Evolutionary conservation across 2,113 vertebrate genomes (phyloP), one percentile per base, ranked within the genome.

Genomic region (Oxygymnocypris stewartii): DNA sequence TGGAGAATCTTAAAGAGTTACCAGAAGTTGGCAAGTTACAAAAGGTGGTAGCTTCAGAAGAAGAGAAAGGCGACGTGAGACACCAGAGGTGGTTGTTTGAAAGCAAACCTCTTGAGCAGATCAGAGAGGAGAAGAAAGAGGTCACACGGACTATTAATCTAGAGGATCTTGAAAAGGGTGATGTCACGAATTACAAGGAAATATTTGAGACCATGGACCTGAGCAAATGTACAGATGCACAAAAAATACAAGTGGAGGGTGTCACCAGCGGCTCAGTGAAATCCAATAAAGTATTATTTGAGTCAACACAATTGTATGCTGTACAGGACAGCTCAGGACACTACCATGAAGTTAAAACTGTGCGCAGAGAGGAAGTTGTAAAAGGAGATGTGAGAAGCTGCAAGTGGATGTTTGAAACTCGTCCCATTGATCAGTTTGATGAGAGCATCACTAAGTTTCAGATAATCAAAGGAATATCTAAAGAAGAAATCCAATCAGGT

Each of bases 391-490:
- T 98, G 23, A 93, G 91, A 88, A 97, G 95, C 86, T 98, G 95
- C 88, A 94, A 96, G 78, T 98, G 97, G 97, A 97, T 97, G 94
- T 98, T 98, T 93, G 97, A 98, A 93, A 98, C 97, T 7, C 95
- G 93, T 12, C 97, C 97, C 1, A 96, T 98, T 77, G 97, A 98
- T 85, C 95, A 97, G 87, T 98, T 97, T 93, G 96, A 97, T 61
- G 96, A 97, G 89, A 97, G 96, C 75, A 93, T 96, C 85, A 92
- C 94, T 86, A 97, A 96, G 88, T 96, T 96, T 85, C 96, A 98
- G 90, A 90, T 98, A 57, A 98, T 98, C 42, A 97, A 96, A 92
- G 97, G 97, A 11, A 97, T 98, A 90, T 97, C 97, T 59, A 96
- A 97, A 88, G 93, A 97, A 91, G 97, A 98, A 91, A 94, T 98